Percentiles rank a stretch among this genome's conserved stretches.
Conservation (phyloP, 2,888 invertebrate species). For the Rhynchonema sp. region DNA sequence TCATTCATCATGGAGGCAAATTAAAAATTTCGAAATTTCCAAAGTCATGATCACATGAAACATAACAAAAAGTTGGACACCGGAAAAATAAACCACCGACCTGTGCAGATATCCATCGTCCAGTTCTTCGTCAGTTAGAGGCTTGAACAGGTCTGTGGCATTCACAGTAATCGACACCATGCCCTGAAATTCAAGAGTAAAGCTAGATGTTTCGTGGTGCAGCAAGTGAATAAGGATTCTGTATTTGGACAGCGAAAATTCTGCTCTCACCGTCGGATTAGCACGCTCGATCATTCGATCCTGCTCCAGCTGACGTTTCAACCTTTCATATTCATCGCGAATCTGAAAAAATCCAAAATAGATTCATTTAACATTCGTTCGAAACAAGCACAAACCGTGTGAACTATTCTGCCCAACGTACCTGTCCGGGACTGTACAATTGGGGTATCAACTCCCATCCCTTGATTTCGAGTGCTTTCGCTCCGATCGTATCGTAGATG, state of each 20-base stretch:
- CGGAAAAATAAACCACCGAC: too few relatives aligned
- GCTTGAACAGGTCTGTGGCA: neutral
- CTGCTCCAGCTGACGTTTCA: slow-evolving; percentile 55
- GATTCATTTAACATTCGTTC: too few relatives aligned
- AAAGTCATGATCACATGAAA: neutral
- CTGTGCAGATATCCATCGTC: neutral
- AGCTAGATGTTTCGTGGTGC: too few relatives aligned
- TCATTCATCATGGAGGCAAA: too few relatives aligned
- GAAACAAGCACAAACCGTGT: too few relatives aligned
- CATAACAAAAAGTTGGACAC: too few relatives aligned
- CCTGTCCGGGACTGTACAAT: slow-evolving; percentile 44
- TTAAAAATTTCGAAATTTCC: neutral
- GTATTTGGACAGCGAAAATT: too few relatives aligned
- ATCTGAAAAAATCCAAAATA: too few relatives aligned
- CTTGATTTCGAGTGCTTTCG: slow-evolving; percentile 21
- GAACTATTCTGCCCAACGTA: too few relatives aligned
- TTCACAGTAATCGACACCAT: neutral
- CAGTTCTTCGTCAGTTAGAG: neutral
- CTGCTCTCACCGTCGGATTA: slow-evolving; percentile 63
- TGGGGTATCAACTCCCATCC: slow-evolving; percentile 42
- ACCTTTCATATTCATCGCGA: slow-evolving; percentile 78
- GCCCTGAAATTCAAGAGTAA: too few relatives aligned
- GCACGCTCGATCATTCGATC: slow-evolving; percentile 62
- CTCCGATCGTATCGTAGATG: slow-evolving; percentile 71
- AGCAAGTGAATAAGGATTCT: too few relatives aligned